Percentiles rank a stretch among this genome's conserved stretches.
Evolutionary conservation across 2,113 vertebrate species (phyloP).

Genomic region (Prunella fulvescens): DNA sequence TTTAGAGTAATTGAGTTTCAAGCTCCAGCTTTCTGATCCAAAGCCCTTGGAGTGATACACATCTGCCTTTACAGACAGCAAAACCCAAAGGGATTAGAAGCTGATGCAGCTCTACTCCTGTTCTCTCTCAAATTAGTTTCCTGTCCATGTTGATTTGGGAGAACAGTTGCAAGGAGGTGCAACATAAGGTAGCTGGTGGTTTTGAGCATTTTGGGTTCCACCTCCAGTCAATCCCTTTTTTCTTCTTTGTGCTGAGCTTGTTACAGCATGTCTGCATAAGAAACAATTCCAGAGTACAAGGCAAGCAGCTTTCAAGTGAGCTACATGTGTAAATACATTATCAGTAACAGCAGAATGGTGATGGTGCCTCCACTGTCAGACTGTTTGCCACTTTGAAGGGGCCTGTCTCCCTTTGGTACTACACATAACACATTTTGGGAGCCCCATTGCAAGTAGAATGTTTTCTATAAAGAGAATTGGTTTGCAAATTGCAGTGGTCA

Average conservation of each 20-base stretch:
- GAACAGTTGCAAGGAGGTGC: not conserved
- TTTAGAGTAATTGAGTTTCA: not conserved
- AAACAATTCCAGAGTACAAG: not conserved
- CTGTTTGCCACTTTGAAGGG: not conserved
- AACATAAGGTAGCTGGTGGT: not conserved
- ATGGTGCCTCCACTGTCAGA: not conserved
- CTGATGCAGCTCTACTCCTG: not conserved
- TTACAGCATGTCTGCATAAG: not conserved
- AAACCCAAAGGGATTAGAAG: not conserved
- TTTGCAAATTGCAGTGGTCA: not conserved
- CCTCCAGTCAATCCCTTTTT: not conserved
- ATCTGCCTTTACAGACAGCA: not conserved
- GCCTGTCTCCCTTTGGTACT: not conserved
- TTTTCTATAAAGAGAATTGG: not conserved
- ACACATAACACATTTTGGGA: not conserved
- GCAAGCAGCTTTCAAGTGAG: not conserved
- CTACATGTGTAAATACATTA: not conserved
- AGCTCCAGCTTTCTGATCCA: not conserved
- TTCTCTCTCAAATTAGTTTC: not conserved
- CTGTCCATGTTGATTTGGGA: not conserved
- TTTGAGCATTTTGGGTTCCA: not conserved
- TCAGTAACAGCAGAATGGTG: not conserved
- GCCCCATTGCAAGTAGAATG: rapidly evolving
- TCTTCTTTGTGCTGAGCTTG: not conserved
- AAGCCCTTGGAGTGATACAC: not conserved